Evolutionary conservation across 1,140 invertebrate genomes (phyloP).

Genomic region (Drosophila kohkoa): DNA sequence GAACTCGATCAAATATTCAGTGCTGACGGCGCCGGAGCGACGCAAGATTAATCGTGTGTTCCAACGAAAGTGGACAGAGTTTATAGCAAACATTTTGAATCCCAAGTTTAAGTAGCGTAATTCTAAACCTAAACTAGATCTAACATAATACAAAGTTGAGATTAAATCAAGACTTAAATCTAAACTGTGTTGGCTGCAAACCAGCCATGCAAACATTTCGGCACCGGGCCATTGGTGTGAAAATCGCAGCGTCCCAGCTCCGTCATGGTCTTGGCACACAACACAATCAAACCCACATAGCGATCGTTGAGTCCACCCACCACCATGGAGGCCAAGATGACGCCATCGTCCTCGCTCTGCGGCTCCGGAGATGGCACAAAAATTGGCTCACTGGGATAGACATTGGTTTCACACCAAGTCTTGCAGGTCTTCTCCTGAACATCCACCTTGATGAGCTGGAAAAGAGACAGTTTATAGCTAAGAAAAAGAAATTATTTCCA

Average conservation of each 20-base stretch:
- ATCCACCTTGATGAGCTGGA: conserved; percentile 94
- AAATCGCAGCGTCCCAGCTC: conserved; percentile 90
- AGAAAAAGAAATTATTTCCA: neutral
- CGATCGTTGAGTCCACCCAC: conserved; percentile 87
- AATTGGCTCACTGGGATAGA: conserved; percentile 94
- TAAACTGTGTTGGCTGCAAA: conserved; percentile 85
- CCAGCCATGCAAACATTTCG: conserved; percentile 94
- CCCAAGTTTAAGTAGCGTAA: conserved; percentile 62
- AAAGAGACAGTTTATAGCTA: neutral
- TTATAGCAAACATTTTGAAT: conserved; percentile 80
- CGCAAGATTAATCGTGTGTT: conserved; percentile 79
- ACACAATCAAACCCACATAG: conserved; percentile 88
- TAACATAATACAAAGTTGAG: conserved; percentile 26
- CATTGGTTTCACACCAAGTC: conserved; percentile 90
- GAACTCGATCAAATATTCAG: conserved; percentile 88
- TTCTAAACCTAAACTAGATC: neutral
- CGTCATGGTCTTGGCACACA: conserved; percentile 88
- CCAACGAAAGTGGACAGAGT: conserved; percentile 79
- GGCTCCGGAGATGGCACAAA: conserved; percentile 91
- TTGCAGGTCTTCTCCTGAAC: conserved; percentile 87
- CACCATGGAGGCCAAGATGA: conserved; percentile 89
- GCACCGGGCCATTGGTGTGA: conserved; percentile 89
- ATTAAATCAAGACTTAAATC: neutral
- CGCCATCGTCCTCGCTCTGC: conserved; percentile 92
- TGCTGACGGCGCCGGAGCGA: conserved; percentile 69